A percentile compares a stretch with the other conserved stretches of the same genome.
These are phyloP conservation scores for Hestina assimilis DNA, from an alignment of 1,140 invertebrate genomes.

Conservation along the genomic window DNA sequence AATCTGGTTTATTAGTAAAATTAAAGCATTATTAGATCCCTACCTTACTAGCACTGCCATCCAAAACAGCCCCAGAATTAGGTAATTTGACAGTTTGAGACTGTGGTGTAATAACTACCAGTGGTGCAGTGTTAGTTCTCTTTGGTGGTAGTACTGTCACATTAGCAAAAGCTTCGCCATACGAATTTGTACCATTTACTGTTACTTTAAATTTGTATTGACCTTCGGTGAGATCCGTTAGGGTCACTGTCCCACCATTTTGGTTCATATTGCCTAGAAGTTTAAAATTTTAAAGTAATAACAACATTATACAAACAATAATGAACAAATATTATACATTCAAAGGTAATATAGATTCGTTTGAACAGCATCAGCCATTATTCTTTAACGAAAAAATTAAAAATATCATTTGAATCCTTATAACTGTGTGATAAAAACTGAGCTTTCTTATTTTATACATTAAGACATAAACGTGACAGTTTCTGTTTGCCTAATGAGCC, in stretches of 20 bases:
- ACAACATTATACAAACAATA: no score
- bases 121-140: slow-evolving; percentile 90
- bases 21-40: slow-evolving; percentile 1
- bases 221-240: slow-evolving; percentile 89
- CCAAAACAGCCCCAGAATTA: slow-evolving; percentile 92
- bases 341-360: no score
- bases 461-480: no score
- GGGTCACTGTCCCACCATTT: slow-evolving; percentile 87
- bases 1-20: no score
- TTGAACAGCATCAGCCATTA: no score
- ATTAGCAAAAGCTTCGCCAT: slow-evolving; percentile 92
- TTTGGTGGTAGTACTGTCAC: slow-evolving; percentile 95
- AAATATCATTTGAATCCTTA: no score
- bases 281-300: slow-evolving; percentile 6
- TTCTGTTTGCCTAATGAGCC: no score
- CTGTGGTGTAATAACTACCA: slow-evolving; percentile 91
- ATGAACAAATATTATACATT: no score
- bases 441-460: no score
- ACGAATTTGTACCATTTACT: slow-evolving; percentile 86
- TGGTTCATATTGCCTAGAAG: slow-evolving; percentile 87
- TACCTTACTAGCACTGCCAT: slow-evolving; percentile 84
- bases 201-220: slow-evolving; percentile 93
- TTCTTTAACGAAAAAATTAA: no score
- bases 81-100: slow-evolving; percentile 92
- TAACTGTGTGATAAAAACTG: no score